Percentiles rank a stretch among this genome's conserved stretches.
phyloP scores from a whole-genome alignment of 37 sponge, comb jelly and placozoan species.

The Chondrosia reniformis region DNA sequence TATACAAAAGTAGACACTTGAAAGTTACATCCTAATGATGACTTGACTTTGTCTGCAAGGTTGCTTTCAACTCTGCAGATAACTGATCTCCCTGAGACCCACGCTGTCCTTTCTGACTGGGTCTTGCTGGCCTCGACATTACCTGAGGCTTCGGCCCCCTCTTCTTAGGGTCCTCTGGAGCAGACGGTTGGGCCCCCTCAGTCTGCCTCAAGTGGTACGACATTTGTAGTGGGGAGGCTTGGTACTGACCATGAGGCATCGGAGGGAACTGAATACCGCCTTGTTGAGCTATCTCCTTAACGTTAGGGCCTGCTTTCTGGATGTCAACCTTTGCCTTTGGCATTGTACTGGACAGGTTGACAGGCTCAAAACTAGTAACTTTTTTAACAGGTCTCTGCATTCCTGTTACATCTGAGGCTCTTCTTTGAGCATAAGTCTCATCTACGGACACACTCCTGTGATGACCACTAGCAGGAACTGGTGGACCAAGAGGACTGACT shows the following conservation, averaged over 20 bases:
- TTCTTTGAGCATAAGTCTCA: neutral
- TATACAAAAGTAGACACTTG: neutral
- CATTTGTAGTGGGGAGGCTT: constrained; percentile 7
- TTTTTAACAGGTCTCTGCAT: neutral
- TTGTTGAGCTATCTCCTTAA: constrained; percentile 19
- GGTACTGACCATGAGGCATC: constrained; percentile 17
- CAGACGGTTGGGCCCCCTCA: neutral
- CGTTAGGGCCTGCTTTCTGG: constrained; percentile 4
- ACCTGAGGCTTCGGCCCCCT: neutral
- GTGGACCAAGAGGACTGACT: neutral
- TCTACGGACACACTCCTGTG: constrained; percentile 12
- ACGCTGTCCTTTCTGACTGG: neutral
- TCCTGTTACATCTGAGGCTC: neutral
- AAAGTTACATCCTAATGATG: neutral
- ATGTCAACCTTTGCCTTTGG: neutral
- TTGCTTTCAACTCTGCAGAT: constrained; percentile 8
- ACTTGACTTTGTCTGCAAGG: neutral
- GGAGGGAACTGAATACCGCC: neutral
- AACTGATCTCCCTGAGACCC: neutral
- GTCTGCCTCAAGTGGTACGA: constrained; percentile 1
- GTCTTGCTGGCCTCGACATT: constrained; percentile 1
- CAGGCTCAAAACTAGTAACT: neutral
- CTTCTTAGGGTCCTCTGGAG: neutral
- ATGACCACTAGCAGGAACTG: neutral
- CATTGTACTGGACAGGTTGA: neutral